phyloP scores from a whole-genome alignment of 2,113 vertebrate species.

The Lophochroa leadbeateri region DNA sequence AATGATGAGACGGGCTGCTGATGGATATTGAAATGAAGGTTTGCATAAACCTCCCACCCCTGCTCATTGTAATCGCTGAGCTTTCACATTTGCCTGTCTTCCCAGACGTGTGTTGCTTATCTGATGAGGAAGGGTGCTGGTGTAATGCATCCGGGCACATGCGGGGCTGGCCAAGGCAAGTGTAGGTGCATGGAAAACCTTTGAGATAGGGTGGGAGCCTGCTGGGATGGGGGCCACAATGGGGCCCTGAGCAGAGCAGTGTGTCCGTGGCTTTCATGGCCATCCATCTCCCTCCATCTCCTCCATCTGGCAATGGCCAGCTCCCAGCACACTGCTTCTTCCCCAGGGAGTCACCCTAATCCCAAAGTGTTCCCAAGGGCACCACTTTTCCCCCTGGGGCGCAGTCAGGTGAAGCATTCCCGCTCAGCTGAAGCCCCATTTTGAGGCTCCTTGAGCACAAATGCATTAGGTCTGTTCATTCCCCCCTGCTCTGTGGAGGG shows the following conservation, averaged over 20 bases:
- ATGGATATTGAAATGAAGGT: background rate
- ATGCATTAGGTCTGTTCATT: background rate
- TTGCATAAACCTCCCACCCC: background rate
- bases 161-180: fast-evolving
- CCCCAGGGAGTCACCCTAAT: background rate
- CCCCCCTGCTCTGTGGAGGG: too few relatives aligned
- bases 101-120: background rate
- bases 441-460: background rate
- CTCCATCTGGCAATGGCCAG: background rate
- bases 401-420: too few relatives aligned
- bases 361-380: background rate
- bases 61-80: background rate
- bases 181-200: background rate
- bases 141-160: background rate
- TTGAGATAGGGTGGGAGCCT: background rate
- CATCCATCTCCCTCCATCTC: background rate
- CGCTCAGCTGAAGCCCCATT: fast-evolving
- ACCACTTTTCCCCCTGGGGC: background rate
- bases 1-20: background rate
- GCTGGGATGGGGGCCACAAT: fast-evolving
- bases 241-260: too few relatives aligned
- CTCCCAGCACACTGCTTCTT: background rate
- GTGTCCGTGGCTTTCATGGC: background rate
- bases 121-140: background rate
- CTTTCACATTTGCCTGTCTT: background rate